Percentiles rank a stretch among this genome's conserved stretches.
These are phyloP conservation scores for Australoheros facetus DNA, from an alignment of 2,797 vertebrate species.

Conservation along the genomic window DNA sequence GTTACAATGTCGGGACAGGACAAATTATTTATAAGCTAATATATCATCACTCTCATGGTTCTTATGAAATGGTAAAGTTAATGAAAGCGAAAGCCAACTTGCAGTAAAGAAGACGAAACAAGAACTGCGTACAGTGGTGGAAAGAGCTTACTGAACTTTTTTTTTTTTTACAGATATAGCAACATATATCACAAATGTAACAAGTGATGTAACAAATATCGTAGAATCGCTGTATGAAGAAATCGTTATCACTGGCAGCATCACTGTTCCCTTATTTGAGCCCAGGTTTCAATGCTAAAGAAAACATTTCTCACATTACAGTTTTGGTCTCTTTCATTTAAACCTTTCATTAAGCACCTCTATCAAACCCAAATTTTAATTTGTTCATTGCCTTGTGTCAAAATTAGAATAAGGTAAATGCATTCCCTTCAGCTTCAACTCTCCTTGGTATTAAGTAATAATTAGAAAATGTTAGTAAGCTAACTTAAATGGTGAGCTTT, in stretches of 20 bases:
- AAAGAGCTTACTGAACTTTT: accelerated
- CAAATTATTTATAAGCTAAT: neutral
- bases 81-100: accelerated
- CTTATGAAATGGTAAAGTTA: too few relatives aligned
- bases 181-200: neutral
- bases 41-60: neutral
- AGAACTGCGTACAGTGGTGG: neutral
- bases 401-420: neutral
- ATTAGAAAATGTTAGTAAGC: neutral
- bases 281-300: neutral
- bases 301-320: neutral
- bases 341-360: neutral
- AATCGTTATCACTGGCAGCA: accelerated
- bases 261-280: neutral
- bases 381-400: neutral
- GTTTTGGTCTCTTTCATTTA: neutral
- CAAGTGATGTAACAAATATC: accelerated
- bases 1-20: neutral
- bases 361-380: neutral
- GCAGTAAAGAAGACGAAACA: neutral
- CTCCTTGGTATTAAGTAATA: neutral
- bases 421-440: neutral
- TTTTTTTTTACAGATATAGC: neutral
- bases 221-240: too few relatives aligned
- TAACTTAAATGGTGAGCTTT: neutral